Evolutionary conservation across 2,888 invertebrate genomes (phyloP), one percentile per base, ranked within the genome.

Genomic region (Iphiclides podalirius): DNA sequence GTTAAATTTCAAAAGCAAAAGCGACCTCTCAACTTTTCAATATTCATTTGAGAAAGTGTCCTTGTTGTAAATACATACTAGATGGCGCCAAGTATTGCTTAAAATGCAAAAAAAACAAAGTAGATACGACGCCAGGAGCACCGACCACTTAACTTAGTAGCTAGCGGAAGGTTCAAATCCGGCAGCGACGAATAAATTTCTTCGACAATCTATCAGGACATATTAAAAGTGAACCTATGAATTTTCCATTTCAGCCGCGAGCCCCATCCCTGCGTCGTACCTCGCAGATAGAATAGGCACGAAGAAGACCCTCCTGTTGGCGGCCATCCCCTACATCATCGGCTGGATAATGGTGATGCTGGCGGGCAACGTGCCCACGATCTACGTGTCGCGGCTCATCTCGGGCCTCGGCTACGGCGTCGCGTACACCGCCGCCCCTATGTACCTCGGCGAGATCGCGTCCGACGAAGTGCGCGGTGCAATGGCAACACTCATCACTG

Each of bases 341-440:
- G 91, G 92, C 33, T 93, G 93, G 93, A 76, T 93, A 42, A 79
- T 92, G 47, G 90, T 93, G 47, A 91, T 92, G 69, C 70, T 90
- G 41, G 92, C 92, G 0, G 77, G 79, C 57, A 88, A 86, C 36
- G 89, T 91, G 0, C 81, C 90, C 12, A 81, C 90, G 9, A 84
- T 93, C 41, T 92, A 92, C 70, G 80, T 87, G 0, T 89, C 91
- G 0, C 79, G 91, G 1, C 80, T 92, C 55, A 86, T 93, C 58
- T 91, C 91, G 0, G 93, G 93, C 0, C 67, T 93, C 0, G 91
- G 92, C 0, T 92, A 91, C 60, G 91, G 91, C 33, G 81, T 91
- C 28, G 90, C 90, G 0, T 91, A 91, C 67, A 91, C 91, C 1
- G 80, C 90, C 1, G 91, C 91, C 7, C 91, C 91, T 0, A 91